These are phyloP conservation scores for Dolichotis patagonum DNA, from an alignment of 2,113 vertebrate species.

Conservation along the genomic window DNA sequence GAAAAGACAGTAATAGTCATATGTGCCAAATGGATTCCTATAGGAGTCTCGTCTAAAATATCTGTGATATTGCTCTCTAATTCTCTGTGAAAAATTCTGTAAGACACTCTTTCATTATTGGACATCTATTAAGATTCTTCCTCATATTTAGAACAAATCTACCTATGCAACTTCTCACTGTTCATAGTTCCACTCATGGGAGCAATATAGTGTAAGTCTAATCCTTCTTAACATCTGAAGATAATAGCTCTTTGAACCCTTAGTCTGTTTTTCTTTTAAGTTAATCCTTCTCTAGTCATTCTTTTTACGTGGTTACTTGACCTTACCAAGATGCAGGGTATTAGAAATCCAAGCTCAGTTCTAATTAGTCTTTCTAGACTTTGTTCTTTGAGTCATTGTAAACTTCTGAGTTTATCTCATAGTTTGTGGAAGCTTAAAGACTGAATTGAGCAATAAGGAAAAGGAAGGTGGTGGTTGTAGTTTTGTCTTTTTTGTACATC, in stretches of 20 bases:
- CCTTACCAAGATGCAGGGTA: neutral
- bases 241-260: neutral
- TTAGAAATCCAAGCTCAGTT: neutral
- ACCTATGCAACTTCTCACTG: neutral
- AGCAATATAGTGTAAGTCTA: neutral
- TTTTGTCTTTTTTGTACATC: slow-evolving; percentile 28
- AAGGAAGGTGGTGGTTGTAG: neutral
- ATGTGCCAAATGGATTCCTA: slow-evolving; percentile 1
- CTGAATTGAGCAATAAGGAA: neutral
- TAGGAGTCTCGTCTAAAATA: neutral
- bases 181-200: neutral
- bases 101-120: slow-evolving; percentile 26
- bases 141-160: neutral
- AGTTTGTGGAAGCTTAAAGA: slow-evolving; percentile 1
- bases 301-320: neutral
- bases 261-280: neutral
- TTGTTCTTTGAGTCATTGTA: neutral
- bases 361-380: slow-evolving; percentile 8
- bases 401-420: slow-evolving; percentile 37
- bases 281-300: slow-evolving; percentile 21
- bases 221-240: slow-evolving; percentile 21
- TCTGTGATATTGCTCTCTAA: neutral
- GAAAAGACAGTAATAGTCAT: slow-evolving; percentile 12
- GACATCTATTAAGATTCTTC: neutral
- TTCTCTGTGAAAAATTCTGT: slow-evolving; percentile 6